These are phyloP conservation scores for Dromococcyx pavoninus DNA, from an alignment of 2,797 vertebrate genomes.

Conservation along the genomic window DNA sequence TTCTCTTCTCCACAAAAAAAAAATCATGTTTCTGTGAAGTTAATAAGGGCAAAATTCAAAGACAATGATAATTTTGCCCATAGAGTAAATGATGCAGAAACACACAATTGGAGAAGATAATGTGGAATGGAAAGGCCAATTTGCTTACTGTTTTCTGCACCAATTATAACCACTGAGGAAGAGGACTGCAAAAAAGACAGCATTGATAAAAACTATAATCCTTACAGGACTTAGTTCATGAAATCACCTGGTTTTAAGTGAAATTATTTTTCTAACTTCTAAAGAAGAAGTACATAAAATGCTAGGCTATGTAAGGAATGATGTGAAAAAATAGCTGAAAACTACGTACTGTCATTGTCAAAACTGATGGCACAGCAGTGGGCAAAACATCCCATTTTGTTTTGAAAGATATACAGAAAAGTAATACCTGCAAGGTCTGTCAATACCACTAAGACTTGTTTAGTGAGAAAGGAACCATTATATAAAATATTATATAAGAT, in stretches of 20 bases:
- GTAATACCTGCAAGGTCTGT: background rate
- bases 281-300: background rate
- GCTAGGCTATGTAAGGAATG: background rate
- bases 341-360: background rate
- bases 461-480: background rate
- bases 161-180: background rate
- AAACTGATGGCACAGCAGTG: background rate
- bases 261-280: background rate
- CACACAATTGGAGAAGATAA: background rate
- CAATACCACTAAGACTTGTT: background rate
- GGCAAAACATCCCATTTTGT: background rate
- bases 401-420: background rate
- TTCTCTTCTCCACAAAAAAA: background rate
- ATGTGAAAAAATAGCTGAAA: background rate
- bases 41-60: background rate
- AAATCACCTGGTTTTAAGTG: background rate
- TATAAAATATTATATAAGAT: background rate
- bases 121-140: background rate
- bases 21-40: background rate
- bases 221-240: background rate
- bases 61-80: background rate
- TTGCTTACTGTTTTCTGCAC: background rate
- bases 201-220: background rate
- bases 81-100: background rate
- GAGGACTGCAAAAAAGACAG: accelerated